Conservation (phyloP, 1,140 invertebrate species). For the Aphelenchoides avenae region DNA sequence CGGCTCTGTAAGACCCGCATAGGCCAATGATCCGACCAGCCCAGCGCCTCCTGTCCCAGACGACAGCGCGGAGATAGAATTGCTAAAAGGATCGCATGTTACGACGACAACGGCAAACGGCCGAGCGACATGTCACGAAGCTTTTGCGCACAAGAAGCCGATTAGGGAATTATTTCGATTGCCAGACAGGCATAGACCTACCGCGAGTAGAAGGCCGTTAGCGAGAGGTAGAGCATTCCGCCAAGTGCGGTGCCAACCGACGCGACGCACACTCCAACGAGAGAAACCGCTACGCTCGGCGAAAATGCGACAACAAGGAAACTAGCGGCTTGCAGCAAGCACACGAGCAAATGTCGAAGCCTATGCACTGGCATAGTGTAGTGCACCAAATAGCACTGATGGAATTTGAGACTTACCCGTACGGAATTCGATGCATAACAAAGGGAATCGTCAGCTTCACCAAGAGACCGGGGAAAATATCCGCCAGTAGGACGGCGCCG, state of each 20-base stretch:
- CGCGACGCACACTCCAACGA: constrained; percentile 40
- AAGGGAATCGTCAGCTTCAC: constrained; percentile 41
- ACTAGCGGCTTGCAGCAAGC: constrained; percentile 24
- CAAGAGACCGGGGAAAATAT: constrained; percentile 39
- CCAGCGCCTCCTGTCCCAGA: constrained; percentile 49
- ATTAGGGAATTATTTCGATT: not conserved
- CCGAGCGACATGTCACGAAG: no score
- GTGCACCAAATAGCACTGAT: no score
- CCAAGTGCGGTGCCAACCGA: constrained; percentile 35
- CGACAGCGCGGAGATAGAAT: constrained; percentile 45
- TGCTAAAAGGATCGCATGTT: no score
- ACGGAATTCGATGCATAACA: constrained; percentile 44
- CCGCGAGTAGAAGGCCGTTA: constrained; percentile 31
- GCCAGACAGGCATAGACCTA: no score
- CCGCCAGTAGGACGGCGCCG: constrained; percentile 41
- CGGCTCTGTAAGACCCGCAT: constrained; percentile 40
- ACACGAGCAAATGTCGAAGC: constrained; percentile 35
- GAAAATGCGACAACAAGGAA: constrained; percentile 39
- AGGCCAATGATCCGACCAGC: constrained; percentile 45
- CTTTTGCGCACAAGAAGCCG: no score
- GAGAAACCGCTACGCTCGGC: constrained; percentile 13
- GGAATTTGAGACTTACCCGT: no score
- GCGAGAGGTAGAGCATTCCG: constrained; percentile 35
- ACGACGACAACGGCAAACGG: no score
- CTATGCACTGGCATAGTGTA: no score